These are phyloP conservation scores for Sicus ferrugineus DNA, from an alignment of 2,888 invertebrate species.

Conservation along the genomic window DNA sequence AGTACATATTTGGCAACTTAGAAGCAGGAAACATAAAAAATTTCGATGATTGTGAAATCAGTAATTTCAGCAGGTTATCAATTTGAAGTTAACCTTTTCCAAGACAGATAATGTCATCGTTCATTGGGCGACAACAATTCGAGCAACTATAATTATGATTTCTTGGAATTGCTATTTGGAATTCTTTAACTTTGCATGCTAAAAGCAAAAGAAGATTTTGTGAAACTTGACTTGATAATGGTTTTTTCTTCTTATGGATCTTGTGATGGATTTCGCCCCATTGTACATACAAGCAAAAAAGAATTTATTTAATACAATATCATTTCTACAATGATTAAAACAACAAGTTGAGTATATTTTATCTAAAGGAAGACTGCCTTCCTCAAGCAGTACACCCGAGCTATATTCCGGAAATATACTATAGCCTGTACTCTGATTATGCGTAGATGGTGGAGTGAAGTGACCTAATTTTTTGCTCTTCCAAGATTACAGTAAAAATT, in stretches of 20 bases:
- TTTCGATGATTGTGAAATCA: too few relatives aligned
- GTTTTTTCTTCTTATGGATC: too few relatives aligned
- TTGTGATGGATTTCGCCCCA: background rate
- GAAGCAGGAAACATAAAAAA: too few relatives aligned
- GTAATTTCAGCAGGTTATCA: conserved; percentile 24
- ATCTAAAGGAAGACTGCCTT: conserved; percentile 41
- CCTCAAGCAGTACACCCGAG: background rate
- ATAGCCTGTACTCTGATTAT: conserved; percentile 36
- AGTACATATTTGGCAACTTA: too few relatives aligned
- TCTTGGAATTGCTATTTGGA: background rate
- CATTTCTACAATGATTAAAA: background rate
- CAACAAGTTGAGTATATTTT: conserved; percentile 25
- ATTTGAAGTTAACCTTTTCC: conserved; percentile 16
- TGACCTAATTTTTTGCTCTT: conserved; percentile 37
- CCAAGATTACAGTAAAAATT: background rate
- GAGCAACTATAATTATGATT: too few relatives aligned
- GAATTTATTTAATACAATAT: too few relatives aligned
- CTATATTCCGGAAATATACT: conserved; percentile 51
- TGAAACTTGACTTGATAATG: too few relatives aligned
- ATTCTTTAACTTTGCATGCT: too few relatives aligned
- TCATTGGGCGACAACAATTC: too few relatives aligned
- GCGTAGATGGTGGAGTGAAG: conserved; percentile 31
- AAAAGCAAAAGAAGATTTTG: too few relatives aligned
- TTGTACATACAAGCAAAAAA: background rate
- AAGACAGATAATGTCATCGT: conserved; percentile 5